A percentile compares a stretch with the other conserved stretches of the same genome.
These are phyloP conservation scores for Arvicanthis niloticus DNA, from an alignment of 2,113 vertebrate genomes.

Conservation along the genomic window DNA sequence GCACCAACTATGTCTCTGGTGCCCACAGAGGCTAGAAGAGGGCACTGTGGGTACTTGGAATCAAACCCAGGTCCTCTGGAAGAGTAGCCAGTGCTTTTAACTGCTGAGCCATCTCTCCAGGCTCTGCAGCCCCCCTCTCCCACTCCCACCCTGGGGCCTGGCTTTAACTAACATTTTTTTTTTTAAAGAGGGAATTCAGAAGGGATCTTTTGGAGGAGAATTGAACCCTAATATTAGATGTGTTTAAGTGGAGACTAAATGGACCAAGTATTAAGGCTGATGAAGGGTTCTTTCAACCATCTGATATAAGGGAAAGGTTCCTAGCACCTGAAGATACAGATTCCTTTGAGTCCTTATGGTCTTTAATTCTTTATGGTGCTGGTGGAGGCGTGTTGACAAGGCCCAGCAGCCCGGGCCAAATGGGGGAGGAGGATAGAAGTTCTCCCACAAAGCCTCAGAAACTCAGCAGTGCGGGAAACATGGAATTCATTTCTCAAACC, in stretches of 20 bases:
- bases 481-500: slow-evolving; percentile 23
- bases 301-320: slow-evolving; percentile 51
- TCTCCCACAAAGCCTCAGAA: slow-evolving; percentile 23
- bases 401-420: not conserved
- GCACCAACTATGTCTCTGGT: not conserved
- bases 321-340: slow-evolving; percentile 4
- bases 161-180: slow-evolving; percentile 15
- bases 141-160: not conserved
- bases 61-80: not conserved
- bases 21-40: not conserved
- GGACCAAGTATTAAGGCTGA: slow-evolving; percentile 14
- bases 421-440: not conserved
- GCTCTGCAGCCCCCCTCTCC: not conserved
- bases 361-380: slow-evolving; percentile 35
- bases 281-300: slow-evolving; percentile 48
- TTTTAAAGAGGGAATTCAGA: slow-evolving; percentile 38
- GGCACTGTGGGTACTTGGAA: not conserved
- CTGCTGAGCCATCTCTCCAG: not conserved
- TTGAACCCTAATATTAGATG: slow-evolving; percentile 37
- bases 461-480: not conserved
- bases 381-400: slow-evolving; percentile 4
- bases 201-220: slow-evolving; percentile 51
- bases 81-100: not conserved
- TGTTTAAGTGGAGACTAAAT: slow-evolving; percentile 43
- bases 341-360: not conserved